Evolutionary conservation across 2,888 invertebrate species (phyloP), one percentile per base, ranked within the genome.

Genomic region (Dicyrtoma fusca): DNA sequence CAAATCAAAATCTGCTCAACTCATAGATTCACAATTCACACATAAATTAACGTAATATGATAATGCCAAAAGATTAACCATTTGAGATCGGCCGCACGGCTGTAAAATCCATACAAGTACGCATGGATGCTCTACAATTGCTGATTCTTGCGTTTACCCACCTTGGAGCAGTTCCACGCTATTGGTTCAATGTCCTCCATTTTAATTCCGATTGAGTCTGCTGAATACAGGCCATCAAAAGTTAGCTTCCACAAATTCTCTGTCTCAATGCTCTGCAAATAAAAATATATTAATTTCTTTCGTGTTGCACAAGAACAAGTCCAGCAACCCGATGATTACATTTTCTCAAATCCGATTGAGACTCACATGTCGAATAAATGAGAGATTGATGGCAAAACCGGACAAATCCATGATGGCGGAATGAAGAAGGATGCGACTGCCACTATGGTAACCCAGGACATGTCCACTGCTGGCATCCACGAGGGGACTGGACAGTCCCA

Each of bases 171-270:
- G 23, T 55, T 55, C 2, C 21, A 55, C 17, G 21, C 17, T 5
- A 55, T 13, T 19, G 55, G 21, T 19, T 19, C 13, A 6, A 55
- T 23, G 19, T 55, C 55, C 6, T 55, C 23, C 23, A 25, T 6
- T 3, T 55, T 21, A 21, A 55, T 55, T 19, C 23, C 55, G 4
- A 55, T 55, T 5, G 17, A 17, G 19, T 13, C 23, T 17, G 23
- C 21, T 6, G 19, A 19, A 21, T 55, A 55, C 2, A 2, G 13
- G 4, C 55, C 55, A 55, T 55, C 55, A 25, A 17, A 55, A 13
- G 55, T 21, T 5, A 55, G 23, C 13, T 55, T 55, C 55, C 55
- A 55, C 19, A 55, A 55, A 21, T 55, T 55, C 23, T 55, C 55
- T 5, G 55, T 55, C 55, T 55, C 55, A 13, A 55, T 13, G 4